Evolutionary conservation across 2,113 vertebrate genomes (phyloP).

Genomic region (Brachyhypopomus occidentalis): DNA sequence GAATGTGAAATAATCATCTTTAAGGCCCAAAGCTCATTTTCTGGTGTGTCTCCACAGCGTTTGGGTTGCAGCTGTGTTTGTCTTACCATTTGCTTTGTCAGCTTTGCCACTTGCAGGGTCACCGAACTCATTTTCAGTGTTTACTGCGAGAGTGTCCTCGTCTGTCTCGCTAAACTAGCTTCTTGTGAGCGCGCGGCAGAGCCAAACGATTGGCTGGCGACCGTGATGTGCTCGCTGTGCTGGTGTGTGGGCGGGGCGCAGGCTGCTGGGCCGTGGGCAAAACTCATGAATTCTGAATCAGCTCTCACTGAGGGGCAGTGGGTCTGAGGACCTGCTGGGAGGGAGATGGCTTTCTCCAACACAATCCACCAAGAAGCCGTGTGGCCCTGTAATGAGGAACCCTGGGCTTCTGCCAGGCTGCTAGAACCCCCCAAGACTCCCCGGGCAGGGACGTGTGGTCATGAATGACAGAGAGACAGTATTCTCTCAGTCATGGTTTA

Average conservation of each 20-base stretch:
- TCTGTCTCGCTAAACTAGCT: slow-evolving; percentile 49
- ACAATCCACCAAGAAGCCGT: slow-evolving; percentile 67
- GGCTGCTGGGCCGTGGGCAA: slow-evolving; percentile 55
- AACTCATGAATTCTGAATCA: not conserved
- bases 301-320: slow-evolving; percentile 51
- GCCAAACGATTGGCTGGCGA: slow-evolving; percentile 71
- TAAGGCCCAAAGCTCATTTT: slow-evolving; percentile 25
- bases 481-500: not conserved
- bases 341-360: slow-evolving; percentile 77
- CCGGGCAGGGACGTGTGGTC: slow-evolving; percentile 8
- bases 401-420: slow-evolving; percentile 44
- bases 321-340: slow-evolving; percentile 73
- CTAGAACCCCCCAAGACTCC: slow-evolving; percentile 39
- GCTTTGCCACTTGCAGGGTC: slow-evolving; percentile 65
- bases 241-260: slow-evolving; percentile 65
- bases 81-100: slow-evolving; percentile 64
- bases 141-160: slow-evolving; percentile 50
- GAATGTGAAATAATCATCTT: slow-evolving; percentile 2
- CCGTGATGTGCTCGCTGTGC: slow-evolving; percentile 73
- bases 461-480: slow-evolving; percentile 24
- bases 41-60: slow-evolving; percentile 56
- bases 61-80: slow-evolving; percentile 63
- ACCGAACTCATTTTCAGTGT: slow-evolving; percentile 68
- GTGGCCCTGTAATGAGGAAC: slow-evolving; percentile 68
- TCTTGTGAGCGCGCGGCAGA: slow-evolving; percentile 63